Percentiles rank a stretch among this genome's conserved stretches.
phyloP scores from a whole-genome alignment of 2,113 vertebrate species.

The Rynchops niger region DNA sequence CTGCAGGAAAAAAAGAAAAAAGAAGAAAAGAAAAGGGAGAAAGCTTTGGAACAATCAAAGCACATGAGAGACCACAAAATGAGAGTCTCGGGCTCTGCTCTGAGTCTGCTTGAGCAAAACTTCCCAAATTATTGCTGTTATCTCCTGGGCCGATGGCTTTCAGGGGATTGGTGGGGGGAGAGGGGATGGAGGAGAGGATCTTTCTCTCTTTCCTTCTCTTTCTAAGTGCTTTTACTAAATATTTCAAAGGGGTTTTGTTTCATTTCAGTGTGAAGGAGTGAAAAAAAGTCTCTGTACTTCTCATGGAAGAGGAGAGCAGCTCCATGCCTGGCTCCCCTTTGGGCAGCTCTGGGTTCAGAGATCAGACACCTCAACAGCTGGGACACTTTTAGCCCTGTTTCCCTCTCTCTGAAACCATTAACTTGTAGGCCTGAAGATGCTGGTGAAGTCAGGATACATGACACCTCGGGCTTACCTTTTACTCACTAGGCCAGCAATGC shows the following conservation, averaged over 20 bases:
- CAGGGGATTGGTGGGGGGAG: not conserved
- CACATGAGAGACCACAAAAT: not conserved
- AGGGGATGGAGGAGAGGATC: not conserved
- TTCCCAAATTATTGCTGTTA: not conserved
- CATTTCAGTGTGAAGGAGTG: not conserved
- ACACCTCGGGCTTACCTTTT: not conserved
- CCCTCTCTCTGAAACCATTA: not conserved
- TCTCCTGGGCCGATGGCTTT: rapidly evolving
- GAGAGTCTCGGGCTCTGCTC: not conserved
- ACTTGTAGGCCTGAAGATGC: not conserved
- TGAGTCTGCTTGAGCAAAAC: not conserved
- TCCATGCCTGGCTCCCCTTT: not conserved
- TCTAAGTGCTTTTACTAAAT: not conserved
- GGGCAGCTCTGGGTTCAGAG: not conserved
- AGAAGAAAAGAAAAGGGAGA: not conserved
- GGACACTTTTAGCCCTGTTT: not conserved
- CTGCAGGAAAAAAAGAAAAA: not conserved
- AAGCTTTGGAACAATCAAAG: constrained; percentile 1
- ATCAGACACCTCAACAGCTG: not conserved
- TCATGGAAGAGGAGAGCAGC: not conserved
- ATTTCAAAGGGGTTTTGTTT: not conserved
- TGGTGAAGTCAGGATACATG: not conserved
- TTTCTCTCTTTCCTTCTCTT: not conserved
- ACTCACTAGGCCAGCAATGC: not conserved
- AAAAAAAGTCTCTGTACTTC: not conserved